Evolutionary conservation across 2,113 vertebrate species (phyloP), one percentile per base, ranked within the genome.

Genomic region (Dryoscopus gambensis): DNA sequence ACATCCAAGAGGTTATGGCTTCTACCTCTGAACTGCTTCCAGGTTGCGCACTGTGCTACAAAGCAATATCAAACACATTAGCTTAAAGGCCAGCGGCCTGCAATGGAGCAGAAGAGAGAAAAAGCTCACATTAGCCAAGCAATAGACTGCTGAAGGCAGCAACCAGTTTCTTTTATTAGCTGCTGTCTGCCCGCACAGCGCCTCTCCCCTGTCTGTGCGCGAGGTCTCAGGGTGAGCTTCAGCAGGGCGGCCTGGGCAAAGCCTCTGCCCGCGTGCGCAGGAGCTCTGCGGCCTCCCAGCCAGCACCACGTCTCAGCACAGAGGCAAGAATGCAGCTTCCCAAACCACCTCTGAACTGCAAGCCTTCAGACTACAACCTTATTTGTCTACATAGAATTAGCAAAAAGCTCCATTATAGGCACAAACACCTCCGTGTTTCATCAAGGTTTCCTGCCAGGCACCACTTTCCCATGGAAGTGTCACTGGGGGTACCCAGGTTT

Each of bases 41-140:
- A 3, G 40, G 27, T 55, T 1, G 3, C 24, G 60, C 27, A 9
- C 9, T 27, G 47, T 8, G 30, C 42, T 63, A 67, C 52, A 63
- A 87, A 89, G 47, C 77, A 27, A 94, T 90, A 73, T 74, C 89
- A 94, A 84, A 84, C 69, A 71, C 39, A 47, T 81, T 24, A 84
- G 44, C 71, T 88, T 62, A 89, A 96, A 97, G 76, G 84, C 69
- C 93, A 91, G 73, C 15, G 20, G 52, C 47, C 65, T 78, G 73
- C 77, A 95, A 5, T 40, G 69, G 40, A 93, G 69, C 65, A 87
- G 83, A 92, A 92, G n/a, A 69, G 69, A 84, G 65, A 75, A 91
- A 93, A 87, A 23, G 16, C 47, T 78, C 80, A 42, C 37, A 53
- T 57, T 24, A 90, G 59, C 83, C 83, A 92, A 84, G 76, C 40